A percentile compares a stretch with the other conserved stretches of the same genome.
Conservation (phyloP, 2,113 vertebrate species). For the Actinemys pallida region DNA sequence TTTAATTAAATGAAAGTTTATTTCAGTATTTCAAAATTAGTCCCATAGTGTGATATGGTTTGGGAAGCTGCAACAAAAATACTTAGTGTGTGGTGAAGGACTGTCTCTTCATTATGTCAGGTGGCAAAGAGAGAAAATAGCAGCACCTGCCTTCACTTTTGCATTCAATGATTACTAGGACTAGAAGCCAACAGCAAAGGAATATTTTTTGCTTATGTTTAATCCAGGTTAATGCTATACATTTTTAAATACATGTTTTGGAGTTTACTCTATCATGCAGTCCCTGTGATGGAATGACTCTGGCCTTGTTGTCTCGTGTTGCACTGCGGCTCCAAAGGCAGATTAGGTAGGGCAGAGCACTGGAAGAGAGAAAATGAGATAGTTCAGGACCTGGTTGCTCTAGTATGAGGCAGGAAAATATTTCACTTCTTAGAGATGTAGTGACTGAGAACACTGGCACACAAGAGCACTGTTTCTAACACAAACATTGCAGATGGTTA, state of each 20-base stretch:
- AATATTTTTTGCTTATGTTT: conserved; percentile 60
- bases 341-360: conserved; percentile 93
- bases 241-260: conserved; percentile 62
- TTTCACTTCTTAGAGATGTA: background rate
- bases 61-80: conserved; percentile 54
- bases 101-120: background rate
- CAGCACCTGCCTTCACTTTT: conserved; percentile 44
- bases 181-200: conserved; percentile 72
- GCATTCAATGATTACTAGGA: conserved; percentile 72
- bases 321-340: conserved; percentile 40
- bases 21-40: conserved; percentile 80
- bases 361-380: conserved; percentile 62
- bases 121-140: background rate
- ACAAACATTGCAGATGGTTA: background rate
- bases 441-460: background rate
- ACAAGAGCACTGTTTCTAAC: background rate
- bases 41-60: conserved; percentile 58
- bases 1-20: conserved; percentile 78
- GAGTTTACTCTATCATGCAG: conserved; percentile 75
- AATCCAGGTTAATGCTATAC: conserved; percentile 71
- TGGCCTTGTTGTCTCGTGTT: conserved; percentile 63
- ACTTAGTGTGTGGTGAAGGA: background rate
- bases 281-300: conserved; percentile 64
- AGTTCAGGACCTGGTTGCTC: background rate
- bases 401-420: background rate